Conservation (phyloP, 1,140 invertebrate species). For the Druon quercuslanigerum region DNA sequence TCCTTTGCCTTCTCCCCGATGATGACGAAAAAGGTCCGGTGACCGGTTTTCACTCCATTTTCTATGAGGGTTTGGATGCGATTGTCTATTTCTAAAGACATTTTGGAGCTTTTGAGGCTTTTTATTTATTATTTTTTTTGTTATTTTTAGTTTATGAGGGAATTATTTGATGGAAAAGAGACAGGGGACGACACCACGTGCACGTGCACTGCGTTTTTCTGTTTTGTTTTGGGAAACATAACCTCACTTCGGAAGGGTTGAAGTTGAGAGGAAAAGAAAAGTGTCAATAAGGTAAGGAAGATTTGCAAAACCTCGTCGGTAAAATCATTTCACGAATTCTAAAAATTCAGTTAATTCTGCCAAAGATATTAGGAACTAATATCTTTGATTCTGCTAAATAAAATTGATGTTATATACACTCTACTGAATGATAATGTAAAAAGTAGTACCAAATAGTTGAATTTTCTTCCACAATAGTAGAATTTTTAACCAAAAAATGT, state of each 20-base stretch:
- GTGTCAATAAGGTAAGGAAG: constrained; percentile 12
- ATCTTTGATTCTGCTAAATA: too few species aligned
- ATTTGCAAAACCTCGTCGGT: too few species aligned
- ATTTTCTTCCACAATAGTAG: too few species aligned
- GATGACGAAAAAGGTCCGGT: constrained; percentile 95
- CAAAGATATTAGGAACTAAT: too few species aligned
- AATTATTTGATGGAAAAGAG: background rate
- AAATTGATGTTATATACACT: too few species aligned
- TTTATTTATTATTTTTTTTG: constrained; percentile 80
- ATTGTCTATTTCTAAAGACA: constrained; percentile 88
- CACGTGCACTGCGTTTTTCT: constrained; percentile 13
- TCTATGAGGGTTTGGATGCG: constrained; percentile 96
- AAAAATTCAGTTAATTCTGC: too few species aligned
- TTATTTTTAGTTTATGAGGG: constrained; percentile 79
- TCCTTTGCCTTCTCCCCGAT: constrained; percentile 97
- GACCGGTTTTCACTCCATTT: constrained; percentile 93
- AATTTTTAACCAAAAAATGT: too few species aligned
- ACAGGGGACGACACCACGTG: background rate
- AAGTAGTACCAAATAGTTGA: too few species aligned
- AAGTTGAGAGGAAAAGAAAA: constrained; percentile 38
- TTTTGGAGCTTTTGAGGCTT: too few species aligned
- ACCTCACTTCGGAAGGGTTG: constrained; percentile 36
- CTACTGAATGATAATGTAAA: too few species aligned
- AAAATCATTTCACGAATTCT: too few species aligned
- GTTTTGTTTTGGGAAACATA: constrained; percentile 2